Percentiles rank a stretch among this genome's conserved stretches.
These are phyloP conservation scores for Apolygus lucorum DNA, from an alignment of 1,140 invertebrate genomes.

Conservation along the genomic window DNA sequence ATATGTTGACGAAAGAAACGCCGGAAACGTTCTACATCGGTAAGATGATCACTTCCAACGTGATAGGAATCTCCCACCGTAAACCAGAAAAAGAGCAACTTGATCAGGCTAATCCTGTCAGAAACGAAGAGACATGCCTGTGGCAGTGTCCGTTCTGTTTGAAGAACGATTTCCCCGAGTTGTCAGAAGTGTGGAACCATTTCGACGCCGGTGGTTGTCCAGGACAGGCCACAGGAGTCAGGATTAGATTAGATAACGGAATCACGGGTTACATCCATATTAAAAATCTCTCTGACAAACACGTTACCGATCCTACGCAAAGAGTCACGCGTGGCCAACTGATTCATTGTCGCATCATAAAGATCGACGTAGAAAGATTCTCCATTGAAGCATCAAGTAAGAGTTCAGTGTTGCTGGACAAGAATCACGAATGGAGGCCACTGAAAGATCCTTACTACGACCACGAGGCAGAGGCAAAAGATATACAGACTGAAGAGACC, in stretches of 20 bases:
- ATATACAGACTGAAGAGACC: conserved; percentile 68
- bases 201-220: conserved; percentile 93
- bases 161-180: conserved; percentile 89
- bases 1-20: conserved; percentile 92
- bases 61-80: conserved; percentile 66
- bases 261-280: conserved; percentile 90
- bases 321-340: conserved; percentile 77
- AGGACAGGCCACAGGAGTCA: conserved; percentile 87
- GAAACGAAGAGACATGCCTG: conserved; percentile 84
- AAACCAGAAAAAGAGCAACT: conserved; percentile 88
- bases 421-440: conserved; percentile 83
- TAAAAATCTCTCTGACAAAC: conserved; percentile 90
- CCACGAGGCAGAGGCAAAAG: conserved; percentile 71
- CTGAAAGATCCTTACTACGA: conserved; percentile 89
- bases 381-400: conserved; percentile 89
- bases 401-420: conserved; percentile 84
- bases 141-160: conserved; percentile 98
- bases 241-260: conserved; percentile 85
- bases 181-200: conserved; percentile 96
- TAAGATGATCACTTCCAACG: conserved; percentile 69
- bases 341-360: conserved; percentile 87
- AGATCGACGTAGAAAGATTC: conserved; percentile 92
- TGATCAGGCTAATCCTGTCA: conserved; percentile 88
- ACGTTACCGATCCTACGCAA: conserved; percentile 86
- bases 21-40: conserved; percentile 92